Evolutionary conservation across 2,113 vertebrate genomes (phyloP).

Genomic region (Zootoca vivipara): DNA sequence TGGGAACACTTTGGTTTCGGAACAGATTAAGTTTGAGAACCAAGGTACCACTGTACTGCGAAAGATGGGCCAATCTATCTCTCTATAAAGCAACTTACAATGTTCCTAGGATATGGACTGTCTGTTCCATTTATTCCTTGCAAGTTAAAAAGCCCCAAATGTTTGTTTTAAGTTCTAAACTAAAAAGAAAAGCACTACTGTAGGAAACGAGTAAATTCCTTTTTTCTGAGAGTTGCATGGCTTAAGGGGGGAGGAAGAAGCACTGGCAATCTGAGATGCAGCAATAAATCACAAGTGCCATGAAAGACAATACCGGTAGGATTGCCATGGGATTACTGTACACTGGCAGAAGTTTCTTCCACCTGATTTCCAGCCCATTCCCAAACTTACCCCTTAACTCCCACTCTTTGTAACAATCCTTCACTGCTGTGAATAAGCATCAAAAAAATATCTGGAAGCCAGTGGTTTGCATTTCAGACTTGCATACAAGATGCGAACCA

Average conservation of each 20-base stretch:
- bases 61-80: too few relatives aligned
- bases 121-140: neutral
- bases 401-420: conserved; percentile 39
- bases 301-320: neutral
- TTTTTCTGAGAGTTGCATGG: neutral
- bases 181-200: neutral
- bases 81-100: too few relatives aligned
- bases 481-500: conserved; percentile 38
- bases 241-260: conserved; percentile 10
- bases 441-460: neutral
- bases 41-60: too few relatives aligned
- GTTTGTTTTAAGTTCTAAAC: too few relatives aligned
- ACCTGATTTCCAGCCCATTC: conserved; percentile 16
- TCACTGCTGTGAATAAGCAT: conserved; percentile 23
- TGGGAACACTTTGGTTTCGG: too few relatives aligned
- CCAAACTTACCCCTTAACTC: conserved; percentile 3
- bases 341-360: conserved; percentile 16
- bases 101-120: neutral
- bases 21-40: too few relatives aligned
- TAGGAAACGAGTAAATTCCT: neutral
- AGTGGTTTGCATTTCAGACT: conserved; percentile 21
- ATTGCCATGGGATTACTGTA: neutral
- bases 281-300: neutral
- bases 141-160: too few relatives aligned
- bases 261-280: neutral